Base-by-base conservation (phyloP, 2,113 vertebrate species). In the Electrona antarctica region DNA sequence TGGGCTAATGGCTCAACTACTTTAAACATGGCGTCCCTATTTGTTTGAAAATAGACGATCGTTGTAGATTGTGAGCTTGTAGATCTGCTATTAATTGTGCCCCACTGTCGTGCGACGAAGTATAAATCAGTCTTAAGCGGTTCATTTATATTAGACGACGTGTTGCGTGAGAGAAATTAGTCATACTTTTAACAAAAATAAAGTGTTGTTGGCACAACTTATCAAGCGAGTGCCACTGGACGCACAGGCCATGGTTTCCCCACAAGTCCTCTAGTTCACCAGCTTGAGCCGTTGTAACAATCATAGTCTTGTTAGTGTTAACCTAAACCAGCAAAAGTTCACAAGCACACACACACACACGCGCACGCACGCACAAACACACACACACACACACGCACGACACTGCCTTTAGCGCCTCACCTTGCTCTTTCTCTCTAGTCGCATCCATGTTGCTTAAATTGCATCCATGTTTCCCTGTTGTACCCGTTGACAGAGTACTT, bases 291-390 rank as follows among this genome's bases (percentile, higher is more conserved):
- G 61, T 28, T 87, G 73, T 87, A 86, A 85, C 83, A 84, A 85
- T 83, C 84, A 70, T 82, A 79, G 29, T 80, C 52, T 9, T 45
- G 78, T 87, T 87, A 72, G 84, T 86, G 78, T 85, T 87, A 89
- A 87, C 72, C 33, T 85, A 78, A 90, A 90, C 90, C 89, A 91
- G 90, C 89, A 89, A 64, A 73, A 29, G 74, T 65, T 45, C 61
- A 49, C 58, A 71, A 47, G 66, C 54, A 67, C 46, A 59, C 13
- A 64, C 46, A 66, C 64, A 41, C 49, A 64, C 46, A 54, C 13
- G 60, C 46, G 57, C 64, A 68, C 33, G 2, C 50, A 64, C 64
- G 64, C 72, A 74, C 60, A 66, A 62, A 64, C 64, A 67, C 61
- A 76, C 28, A 56, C 56, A 70, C 50, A 71, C 59, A 62, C 77